Conservation (phyloP, 2,797 vertebrate species). For the Phrynocephalus guinanensis region DNA sequence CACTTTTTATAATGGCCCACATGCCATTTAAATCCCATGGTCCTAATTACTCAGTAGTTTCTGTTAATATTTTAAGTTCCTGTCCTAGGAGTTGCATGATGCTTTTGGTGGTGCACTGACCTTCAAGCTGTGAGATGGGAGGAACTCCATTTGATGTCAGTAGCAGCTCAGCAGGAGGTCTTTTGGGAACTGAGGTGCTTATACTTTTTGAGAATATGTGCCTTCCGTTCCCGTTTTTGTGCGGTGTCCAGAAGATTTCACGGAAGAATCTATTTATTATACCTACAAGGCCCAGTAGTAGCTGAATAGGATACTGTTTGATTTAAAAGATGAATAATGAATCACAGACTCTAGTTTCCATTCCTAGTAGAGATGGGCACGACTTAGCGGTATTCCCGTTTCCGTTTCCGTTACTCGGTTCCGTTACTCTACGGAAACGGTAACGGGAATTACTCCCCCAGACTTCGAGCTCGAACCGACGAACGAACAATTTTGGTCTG, state of each 20-base stretch:
- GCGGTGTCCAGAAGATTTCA: constrained; percentile 46
- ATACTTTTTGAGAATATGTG: not conserved
- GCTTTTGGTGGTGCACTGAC: constrained; percentile 34
- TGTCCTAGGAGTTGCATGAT: not conserved
- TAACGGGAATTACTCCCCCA: too few species aligned
- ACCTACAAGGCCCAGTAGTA: constrained; percentile 50
- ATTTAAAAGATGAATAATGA: constrained; percentile 66
- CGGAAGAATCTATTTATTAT: constrained; percentile 48
- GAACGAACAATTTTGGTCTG: too few species aligned
- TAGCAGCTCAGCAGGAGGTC: not conserved
- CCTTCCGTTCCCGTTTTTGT: constrained; percentile 21
- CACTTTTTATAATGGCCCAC: not conserved
- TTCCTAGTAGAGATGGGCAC: too few species aligned
- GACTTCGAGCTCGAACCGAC: too few species aligned
- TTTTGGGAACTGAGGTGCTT: not conserved
- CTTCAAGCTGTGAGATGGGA: constrained; percentile 24
- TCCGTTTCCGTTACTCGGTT: too few species aligned
- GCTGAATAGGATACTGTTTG: constrained; percentile 55
- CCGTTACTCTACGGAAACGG: too few species aligned
- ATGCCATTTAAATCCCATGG: constrained; percentile 31
- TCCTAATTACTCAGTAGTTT: constrained; percentile 45
- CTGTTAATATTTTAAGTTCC: constrained; percentile 26
- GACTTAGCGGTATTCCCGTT: too few species aligned
- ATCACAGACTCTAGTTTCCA: constrained; percentile 60
- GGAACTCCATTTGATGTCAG: constrained; percentile 8